These are phyloP conservation scores for Mesorhabditis spiculigera DNA, from an alignment of 2,888 invertebrate genomes.

Conservation along the genomic window DNA sequence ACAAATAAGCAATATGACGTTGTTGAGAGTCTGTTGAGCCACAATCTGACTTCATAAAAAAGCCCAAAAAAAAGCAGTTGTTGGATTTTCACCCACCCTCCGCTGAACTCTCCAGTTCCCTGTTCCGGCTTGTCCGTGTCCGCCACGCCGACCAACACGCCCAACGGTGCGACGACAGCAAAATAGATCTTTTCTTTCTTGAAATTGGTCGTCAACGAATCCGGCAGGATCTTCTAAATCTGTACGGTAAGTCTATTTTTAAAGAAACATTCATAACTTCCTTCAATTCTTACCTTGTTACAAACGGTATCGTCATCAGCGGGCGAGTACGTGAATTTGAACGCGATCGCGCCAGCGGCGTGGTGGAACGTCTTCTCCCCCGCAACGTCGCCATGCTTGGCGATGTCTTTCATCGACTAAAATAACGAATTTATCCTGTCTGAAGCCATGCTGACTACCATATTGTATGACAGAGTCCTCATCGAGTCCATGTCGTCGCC, in stretches of 20 bases:
- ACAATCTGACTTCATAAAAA: no score
- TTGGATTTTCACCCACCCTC: constrained; percentile 25
- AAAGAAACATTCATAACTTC: not conserved
- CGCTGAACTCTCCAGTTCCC: constrained; percentile 46
- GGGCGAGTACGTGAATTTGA: no score
- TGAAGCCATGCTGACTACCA: not conserved
- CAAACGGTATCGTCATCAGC: no score
- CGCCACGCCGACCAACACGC: not conserved
- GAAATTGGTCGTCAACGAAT: not conserved
- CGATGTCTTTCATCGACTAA: not conserved
- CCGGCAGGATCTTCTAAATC: constrained; percentile 13
- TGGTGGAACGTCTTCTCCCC: not conserved
- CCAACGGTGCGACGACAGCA: constrained; percentile 11
- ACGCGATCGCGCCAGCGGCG: no score
- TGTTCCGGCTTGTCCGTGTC: constrained; percentile 38
- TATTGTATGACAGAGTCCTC: not conserved
- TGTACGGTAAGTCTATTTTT: not conserved
- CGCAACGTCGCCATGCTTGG: not conserved
- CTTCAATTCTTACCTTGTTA: no score
- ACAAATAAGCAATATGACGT: no score
- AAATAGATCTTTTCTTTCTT: constrained; percentile 12
- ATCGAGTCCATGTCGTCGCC: not conserved
- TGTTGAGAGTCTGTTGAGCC: no score
- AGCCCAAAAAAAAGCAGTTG: no score
- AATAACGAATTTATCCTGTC: not conserved